phyloP scores from a whole-genome alignment of 2,113 vertebrate genomes.

The Petrocephalus zakoni region DNA sequence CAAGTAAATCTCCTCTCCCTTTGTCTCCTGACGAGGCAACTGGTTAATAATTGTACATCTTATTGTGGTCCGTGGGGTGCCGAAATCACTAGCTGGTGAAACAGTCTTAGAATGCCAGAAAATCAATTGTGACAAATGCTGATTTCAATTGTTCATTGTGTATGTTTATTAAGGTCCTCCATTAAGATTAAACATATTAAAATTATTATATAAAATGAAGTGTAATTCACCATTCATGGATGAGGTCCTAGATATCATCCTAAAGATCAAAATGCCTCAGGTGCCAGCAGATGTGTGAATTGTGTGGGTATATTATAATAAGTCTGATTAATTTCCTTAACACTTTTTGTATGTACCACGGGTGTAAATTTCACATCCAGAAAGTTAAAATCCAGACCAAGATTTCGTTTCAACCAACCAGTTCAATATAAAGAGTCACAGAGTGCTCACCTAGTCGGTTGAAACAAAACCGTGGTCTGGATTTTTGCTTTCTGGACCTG shows the following conservation, averaged over 20 bases:
- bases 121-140: neutral
- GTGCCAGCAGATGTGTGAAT: neutral
- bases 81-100: conserved; percentile 13
- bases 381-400: no score
- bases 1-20: conserved; percentile 38
- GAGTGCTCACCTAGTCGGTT: neutral
- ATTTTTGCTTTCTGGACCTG: no score
- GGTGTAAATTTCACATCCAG: no score
- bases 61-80: conserved; percentile 39
- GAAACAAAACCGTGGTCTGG: neutral
- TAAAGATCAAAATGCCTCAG: neutral
- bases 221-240: neutral
- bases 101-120: neutral
- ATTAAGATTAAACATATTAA: neutral
- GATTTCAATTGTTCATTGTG: neutral
- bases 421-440: neutral
- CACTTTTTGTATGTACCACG: neutral
- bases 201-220: neutral
- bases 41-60: conserved; percentile 52
- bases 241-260: neutral
- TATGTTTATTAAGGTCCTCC: neutral
- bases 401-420: neutral
- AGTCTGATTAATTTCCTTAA: neutral
- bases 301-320: neutral
- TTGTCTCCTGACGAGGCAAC: conserved; percentile 36